A percentile compares a stretch with the other conserved stretches of the same genome.
Evolutionary conservation across 2,888 invertebrate species (phyloP).

Genomic region (Caenorhabditis japonica): DNA sequence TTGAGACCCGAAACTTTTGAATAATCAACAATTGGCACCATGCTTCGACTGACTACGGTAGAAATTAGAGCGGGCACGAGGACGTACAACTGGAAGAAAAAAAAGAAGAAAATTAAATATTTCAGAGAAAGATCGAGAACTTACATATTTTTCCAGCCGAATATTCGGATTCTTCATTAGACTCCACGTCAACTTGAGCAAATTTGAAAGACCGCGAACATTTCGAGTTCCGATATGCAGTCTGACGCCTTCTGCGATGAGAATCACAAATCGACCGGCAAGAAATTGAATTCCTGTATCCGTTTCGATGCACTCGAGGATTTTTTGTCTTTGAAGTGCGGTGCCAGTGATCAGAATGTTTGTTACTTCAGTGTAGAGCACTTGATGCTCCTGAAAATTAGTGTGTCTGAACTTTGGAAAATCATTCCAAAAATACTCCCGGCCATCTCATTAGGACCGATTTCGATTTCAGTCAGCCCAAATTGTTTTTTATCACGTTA

Average conservation of each 20-base stretch:
- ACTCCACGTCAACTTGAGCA: slow-evolving; percentile 49
- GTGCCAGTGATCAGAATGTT: slow-evolving; percentile 34
- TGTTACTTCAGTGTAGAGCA: slow-evolving; percentile 32
- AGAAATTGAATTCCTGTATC: slow-evolving; percentile 48
- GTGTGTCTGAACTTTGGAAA: too few relatives aligned
- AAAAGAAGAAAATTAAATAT: background rate
- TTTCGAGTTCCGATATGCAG: slow-evolving; percentile 42
- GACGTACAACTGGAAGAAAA: slow-evolving; percentile 37
- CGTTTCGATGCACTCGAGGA: slow-evolving; percentile 31
- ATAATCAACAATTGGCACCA: slow-evolving; percentile 30
- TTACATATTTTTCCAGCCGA: slow-evolving; percentile 49
- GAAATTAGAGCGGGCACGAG: slow-evolving; percentile 46
- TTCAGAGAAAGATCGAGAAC: too few relatives aligned
- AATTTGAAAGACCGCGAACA: slow-evolving; percentile 27
- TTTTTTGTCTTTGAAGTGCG: slow-evolving; percentile 35
- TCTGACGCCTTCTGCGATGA: slow-evolving; percentile 47
- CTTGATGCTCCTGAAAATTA: slow-evolving; percentile 54
- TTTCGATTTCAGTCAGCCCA: too few relatives aligned
- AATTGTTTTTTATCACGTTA: too few relatives aligned
- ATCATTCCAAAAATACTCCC: too few relatives aligned
- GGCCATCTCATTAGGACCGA: too few relatives aligned
- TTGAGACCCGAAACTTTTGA: background rate
- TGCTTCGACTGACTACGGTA: slow-evolving; percentile 30
- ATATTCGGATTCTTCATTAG: slow-evolving; percentile 43
- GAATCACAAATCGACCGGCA: slow-evolving; percentile 43